phyloP scores from a whole-genome alignment of 1,140 invertebrate genomes.

The Phenacoccus solenopsis region DNA sequence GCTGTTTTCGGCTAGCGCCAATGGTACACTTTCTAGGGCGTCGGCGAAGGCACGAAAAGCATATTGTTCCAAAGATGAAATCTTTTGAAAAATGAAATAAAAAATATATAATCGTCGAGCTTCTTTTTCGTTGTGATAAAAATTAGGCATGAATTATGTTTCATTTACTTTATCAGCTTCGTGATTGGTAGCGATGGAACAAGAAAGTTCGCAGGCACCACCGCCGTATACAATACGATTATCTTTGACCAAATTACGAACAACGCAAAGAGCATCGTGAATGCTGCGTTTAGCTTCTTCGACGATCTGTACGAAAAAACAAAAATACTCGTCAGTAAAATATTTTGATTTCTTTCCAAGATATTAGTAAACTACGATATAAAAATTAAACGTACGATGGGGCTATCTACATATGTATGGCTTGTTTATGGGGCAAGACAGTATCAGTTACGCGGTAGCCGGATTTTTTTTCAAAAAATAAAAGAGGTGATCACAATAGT shows the following conservation, averaged over 20 bases:
- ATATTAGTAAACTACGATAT: too few relatives aligned
- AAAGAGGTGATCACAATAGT: too few relatives aligned
- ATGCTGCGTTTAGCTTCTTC: constrained; percentile 95
- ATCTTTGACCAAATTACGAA: constrained; percentile 87
- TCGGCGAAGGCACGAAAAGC: constrained; percentile 92
- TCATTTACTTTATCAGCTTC: constrained; percentile 66
- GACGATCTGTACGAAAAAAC: constrained; percentile 52
- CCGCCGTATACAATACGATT: constrained; percentile 94
- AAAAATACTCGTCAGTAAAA: background rate
- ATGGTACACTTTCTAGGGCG: constrained; percentile 85
- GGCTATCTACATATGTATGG: too few relatives aligned
- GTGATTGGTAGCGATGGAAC: constrained; percentile 75
- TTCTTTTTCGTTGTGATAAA: too few relatives aligned
- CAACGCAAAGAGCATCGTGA: constrained; percentile 95
- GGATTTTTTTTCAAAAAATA: too few relatives aligned
- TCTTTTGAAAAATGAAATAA: constrained; percentile 34
- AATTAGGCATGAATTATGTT: too few relatives aligned
- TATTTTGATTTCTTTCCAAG: too few relatives aligned
- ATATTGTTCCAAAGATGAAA: constrained; percentile 92
- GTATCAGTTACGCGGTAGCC: too few relatives aligned
- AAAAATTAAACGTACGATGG: too few relatives aligned
- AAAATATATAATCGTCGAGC: too few relatives aligned
- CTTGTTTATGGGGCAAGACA: too few relatives aligned
- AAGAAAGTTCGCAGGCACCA: constrained; percentile 91
- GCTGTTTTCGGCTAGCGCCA: constrained; percentile 94